phyloP scores from a whole-genome alignment of 2,888 invertebrate species.

The Chaetoderma sp. region DNA sequence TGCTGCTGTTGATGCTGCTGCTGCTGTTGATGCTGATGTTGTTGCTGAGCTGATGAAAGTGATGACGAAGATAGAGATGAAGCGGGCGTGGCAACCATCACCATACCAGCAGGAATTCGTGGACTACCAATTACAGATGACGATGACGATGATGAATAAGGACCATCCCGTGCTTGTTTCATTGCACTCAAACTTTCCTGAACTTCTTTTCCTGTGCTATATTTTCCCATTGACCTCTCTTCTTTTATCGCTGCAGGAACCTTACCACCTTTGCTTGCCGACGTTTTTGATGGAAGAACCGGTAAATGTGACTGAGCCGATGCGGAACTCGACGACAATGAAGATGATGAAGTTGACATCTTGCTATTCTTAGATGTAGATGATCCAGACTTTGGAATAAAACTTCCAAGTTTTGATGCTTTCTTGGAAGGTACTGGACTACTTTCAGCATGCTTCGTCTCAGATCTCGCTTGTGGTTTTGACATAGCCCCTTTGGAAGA shows the following conservation, averaged over 20 bases:
- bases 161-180: no score
- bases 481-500: neutral
- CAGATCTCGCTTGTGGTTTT: no score
- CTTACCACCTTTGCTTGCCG: no score
- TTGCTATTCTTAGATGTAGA: slow-evolving; percentile 26
- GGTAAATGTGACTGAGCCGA: no score
- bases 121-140: slow-evolving; percentile 18
- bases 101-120: slow-evolving; percentile 31
- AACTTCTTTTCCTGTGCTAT: no score
- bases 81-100: neutral
- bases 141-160: slow-evolving; percentile 41
- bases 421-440: slow-evolving; percentile 42
- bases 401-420: slow-evolving; percentile 52
- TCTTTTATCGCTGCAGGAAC: no score
- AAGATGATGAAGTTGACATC: slow-evolving; percentile 42
- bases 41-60: slow-evolving; percentile 16
- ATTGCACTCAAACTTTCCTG: no score
- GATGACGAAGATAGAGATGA: slow-evolving; percentile 4
- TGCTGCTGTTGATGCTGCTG: slow-evolving; percentile 26
- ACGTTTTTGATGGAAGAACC: no score
- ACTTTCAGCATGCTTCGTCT: slow-evolving; percentile 32
- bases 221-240: no score
- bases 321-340: slow-evolving; percentile 29
- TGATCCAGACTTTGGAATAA: slow-evolving; percentile 49
- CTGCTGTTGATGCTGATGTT: slow-evolving; percentile 29